Base-by-base conservation (phyloP, 2,888 invertebrate genomes). In the Nudaria mundana region DNA sequence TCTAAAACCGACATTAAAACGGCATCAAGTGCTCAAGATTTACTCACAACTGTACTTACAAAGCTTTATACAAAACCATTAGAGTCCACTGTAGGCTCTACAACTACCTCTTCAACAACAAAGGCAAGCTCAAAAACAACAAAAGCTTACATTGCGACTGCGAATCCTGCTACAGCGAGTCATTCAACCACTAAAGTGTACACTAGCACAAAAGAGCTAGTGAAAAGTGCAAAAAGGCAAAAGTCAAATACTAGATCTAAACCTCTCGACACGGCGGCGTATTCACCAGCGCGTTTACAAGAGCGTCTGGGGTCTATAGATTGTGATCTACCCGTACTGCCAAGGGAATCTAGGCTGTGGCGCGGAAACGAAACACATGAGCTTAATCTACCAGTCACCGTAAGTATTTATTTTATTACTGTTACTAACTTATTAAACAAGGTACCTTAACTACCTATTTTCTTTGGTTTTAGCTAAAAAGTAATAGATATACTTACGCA, bases 301-400 rank as follows among this genome's bases (percentile, higher is more conserved):
- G 92, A 92, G 81, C 91, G 91, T 71, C 84, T 92, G 62, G 91
- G 90, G 69, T 90, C 91, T 31, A 76, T 93, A 56, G 92, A 92
- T 70, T 93, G 93, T 61, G 92, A 93, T 73, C 85, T 93, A 58
- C 91, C 92, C 52, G 90, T 91, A 61, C 78, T 93, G 63, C 92
- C 93, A 33, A 86, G 89, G 48, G 92, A 92, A 64, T 92, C 92
- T 30, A 90, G 91, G 48, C 81, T 93, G 52, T 93, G 93, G 93
- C 91, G 93, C 30, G 92, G 92, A 62, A 93, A 93, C 67, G 93
- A 93, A 71, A 93, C 93, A 10, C 93, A 93, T 65, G 93, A 93
- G 70, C 83, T 93, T 56, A 89, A 91, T 61, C 80, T 93, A 38
- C 93, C 93, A 14, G 88, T 91, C 69, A 91, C 90, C 88, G 93